These are phyloP conservation scores for Exocentrus adspersus DNA, from an alignment of 2,888 invertebrate species.

Conservation along the genomic window DNA sequence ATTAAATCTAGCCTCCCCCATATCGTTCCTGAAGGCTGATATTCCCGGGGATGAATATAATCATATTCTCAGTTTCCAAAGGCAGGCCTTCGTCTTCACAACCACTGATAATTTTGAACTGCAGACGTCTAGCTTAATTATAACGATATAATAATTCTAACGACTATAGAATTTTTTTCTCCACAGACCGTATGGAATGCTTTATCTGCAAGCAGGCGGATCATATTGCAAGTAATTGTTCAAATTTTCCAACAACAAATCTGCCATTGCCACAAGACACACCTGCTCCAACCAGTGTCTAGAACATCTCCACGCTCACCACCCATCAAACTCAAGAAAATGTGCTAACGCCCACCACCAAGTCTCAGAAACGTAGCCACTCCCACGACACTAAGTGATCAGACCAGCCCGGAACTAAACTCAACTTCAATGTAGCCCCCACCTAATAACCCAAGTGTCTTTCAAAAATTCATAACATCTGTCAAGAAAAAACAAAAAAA, in stretches of 20 bases:
- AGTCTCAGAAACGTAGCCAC: too few relatives aligned
- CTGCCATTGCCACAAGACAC: not conserved
- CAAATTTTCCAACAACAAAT: constrained; percentile 1
- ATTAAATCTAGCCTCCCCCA: constrained; percentile 4
- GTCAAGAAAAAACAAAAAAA: too few relatives aligned
- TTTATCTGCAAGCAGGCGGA: too few relatives aligned
- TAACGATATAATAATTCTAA: constrained; percentile 6
- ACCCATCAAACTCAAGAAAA: too few relatives aligned
- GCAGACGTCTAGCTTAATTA: constrained; percentile 4
- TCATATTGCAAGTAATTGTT: constrained; percentile 9
- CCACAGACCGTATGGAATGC: constrained; percentile 14
- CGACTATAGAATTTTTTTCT: constrained; percentile 15
- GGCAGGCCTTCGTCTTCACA: constrained; percentile 14
- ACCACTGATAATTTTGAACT: constrained; percentile 2
- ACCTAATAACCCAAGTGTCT: too few relatives aligned
- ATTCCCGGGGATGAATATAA: constrained; percentile 16
- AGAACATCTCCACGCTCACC: too few relatives aligned
- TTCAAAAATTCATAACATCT: too few relatives aligned
- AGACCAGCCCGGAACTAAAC: too few relatives aligned
- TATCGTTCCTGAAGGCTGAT: constrained; percentile 1
- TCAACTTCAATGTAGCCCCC: too few relatives aligned
- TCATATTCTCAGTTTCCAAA: constrained; percentile 14
- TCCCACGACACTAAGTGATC: too few relatives aligned
- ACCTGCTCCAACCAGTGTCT: not conserved
- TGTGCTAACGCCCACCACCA: too few relatives aligned